A percentile compares a stretch with the other conserved stretches of the same genome.
Conservation (phyloP, 2,797 vertebrate genomes). For the Lates japonicus region DNA sequence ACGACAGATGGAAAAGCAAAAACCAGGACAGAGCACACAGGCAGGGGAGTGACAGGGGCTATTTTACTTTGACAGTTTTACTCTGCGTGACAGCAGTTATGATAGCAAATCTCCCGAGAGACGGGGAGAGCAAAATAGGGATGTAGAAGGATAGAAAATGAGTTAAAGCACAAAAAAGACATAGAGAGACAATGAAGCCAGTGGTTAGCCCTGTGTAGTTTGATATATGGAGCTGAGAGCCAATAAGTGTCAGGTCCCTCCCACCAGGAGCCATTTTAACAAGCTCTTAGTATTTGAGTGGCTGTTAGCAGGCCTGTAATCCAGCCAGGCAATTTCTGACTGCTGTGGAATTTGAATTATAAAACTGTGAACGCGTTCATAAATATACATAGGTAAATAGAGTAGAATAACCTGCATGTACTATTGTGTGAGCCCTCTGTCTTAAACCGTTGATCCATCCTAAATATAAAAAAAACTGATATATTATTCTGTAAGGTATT, state of each 20-base stretch:
- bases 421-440: not conserved
- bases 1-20: constrained; percentile 28
- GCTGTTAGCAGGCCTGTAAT: constrained; percentile 63
- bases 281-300: constrained; percentile 55
- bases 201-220: constrained; percentile 38
- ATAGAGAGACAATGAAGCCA: constrained; percentile 31
- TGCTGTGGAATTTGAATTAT: constrained; percentile 32
- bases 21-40: constrained; percentile 36
- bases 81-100: constrained; percentile 47
- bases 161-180: constrained; percentile 36
- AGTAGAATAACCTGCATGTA: not conserved
- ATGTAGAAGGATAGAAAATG: constrained; percentile 32
- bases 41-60: constrained; percentile 17
- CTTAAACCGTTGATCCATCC: not conserved
- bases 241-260: constrained; percentile 69
- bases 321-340: constrained; percentile 37
- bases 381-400: not conserved
- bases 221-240: constrained; percentile 53
- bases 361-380: constrained; percentile 11
- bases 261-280: constrained; percentile 70
- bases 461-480: not conserved
- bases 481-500: constrained; percentile 1
- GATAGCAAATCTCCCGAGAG: constrained; percentile 51
- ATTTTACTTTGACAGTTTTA: constrained; percentile 58
- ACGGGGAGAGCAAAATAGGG: constrained; percentile 19